These are phyloP conservation scores for Hipparchia sbordonii DNA, from an alignment of 2,888 invertebrate genomes.

Conservation along the genomic window DNA sequence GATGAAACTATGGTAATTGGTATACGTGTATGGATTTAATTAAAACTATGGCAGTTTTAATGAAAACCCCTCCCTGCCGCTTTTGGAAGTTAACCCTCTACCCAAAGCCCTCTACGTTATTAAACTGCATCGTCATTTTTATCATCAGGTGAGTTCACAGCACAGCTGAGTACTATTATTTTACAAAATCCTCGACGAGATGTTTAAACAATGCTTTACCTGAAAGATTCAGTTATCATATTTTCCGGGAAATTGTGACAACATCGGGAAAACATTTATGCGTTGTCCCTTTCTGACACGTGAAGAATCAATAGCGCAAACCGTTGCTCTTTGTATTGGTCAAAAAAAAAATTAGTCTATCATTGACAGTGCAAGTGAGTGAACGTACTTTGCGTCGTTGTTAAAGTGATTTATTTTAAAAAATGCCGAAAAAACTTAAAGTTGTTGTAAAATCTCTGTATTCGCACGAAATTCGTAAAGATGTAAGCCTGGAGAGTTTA, in stretches of 20 bases:
- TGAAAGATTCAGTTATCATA: neutral
- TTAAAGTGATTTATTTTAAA: conserved; percentile 3
- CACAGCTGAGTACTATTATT: no score
- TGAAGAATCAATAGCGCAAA: conserved; percentile 22
- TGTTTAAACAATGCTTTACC: neutral
- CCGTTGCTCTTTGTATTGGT: neutral
- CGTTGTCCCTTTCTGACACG: conserved; percentile 31
- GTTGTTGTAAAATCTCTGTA: conserved; percentile 76
- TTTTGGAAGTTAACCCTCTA: no score
- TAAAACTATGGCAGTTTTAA: no score
- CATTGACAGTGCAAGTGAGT: neutral
- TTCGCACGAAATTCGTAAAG: conserved; percentile 78
- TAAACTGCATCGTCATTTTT: no score
- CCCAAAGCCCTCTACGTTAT: no score
- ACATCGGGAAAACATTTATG: conserved; percentile 20
- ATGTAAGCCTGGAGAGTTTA: conserved; percentile 73
- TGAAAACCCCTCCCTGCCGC: no score
- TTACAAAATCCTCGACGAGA: no score
- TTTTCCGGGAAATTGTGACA: conserved; percentile 24
- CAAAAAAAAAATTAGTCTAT: conserved; percentile 26
- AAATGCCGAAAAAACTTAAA: conserved; percentile 80
- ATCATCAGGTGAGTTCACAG: no score
- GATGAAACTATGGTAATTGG: no score
- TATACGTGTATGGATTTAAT: no score
- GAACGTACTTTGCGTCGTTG: neutral